Conservation (phyloP, 2,888 invertebrate genomes). For the Eilema depressum region DNA sequence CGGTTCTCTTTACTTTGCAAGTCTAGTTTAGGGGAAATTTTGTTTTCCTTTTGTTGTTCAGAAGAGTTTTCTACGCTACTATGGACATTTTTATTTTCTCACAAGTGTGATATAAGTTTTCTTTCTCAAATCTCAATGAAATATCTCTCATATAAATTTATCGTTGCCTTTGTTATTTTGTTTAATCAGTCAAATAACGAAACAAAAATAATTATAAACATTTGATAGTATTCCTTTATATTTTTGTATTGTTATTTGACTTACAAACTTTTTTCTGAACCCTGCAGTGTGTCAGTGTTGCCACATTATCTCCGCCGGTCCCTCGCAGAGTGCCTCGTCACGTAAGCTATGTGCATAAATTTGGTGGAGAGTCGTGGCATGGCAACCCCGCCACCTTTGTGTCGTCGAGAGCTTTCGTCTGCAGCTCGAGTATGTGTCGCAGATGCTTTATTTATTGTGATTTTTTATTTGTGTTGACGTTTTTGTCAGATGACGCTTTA, state of each 20-base stretch:
- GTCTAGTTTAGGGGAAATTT: background rate
- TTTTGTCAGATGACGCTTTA: slow-evolving; percentile 10
- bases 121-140: background rate
- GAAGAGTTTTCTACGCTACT: background rate
- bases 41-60: background rate
- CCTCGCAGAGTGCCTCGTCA: slow-evolving; percentile 66
- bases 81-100: background rate
- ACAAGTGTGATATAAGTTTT: no score
- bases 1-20: slow-evolving; percentile 13
- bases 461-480: slow-evolving; percentile 37
- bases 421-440: slow-evolving; percentile 47
- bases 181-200: background rate
- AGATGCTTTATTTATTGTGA: slow-evolving; percentile 50
- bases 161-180: background rate
- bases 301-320: slow-evolving; percentile 54
- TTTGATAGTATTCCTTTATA: no score
- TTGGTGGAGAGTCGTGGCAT: slow-evolving; percentile 70
- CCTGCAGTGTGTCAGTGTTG: slow-evolving; percentile 48
- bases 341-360: slow-evolving; percentile 84
- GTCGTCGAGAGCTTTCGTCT: slow-evolving; percentile 59
- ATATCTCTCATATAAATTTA: background rate
- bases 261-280: slow-evolving; percentile 30
- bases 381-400: slow-evolving; percentile 65
- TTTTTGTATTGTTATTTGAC: no score
- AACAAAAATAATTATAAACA: slow-evolving; percentile 7